These are phyloP conservation scores for Tiphia femorata DNA, from an alignment of 2,888 invertebrate species.

Conservation along the genomic window DNA sequence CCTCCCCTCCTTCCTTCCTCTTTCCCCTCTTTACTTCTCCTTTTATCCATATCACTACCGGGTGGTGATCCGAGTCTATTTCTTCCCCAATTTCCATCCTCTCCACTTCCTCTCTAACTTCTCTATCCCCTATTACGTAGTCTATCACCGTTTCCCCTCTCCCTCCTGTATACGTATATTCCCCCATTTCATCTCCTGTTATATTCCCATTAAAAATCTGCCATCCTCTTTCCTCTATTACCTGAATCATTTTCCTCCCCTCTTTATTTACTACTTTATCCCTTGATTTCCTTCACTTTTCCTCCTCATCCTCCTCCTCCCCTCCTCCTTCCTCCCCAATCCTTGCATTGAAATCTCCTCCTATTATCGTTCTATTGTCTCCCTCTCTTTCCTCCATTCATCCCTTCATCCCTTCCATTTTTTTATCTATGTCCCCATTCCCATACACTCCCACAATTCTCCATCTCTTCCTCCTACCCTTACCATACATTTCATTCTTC, in stretches of 20 bases:
- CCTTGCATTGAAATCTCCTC: slow-evolving; percentile 9
- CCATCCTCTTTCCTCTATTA: neutral
- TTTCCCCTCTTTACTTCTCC: neutral
- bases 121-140: neutral
- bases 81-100: neutral
- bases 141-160: neutral
- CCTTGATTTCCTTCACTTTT: neutral
- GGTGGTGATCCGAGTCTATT: neutral
- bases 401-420: neutral
- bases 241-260: neutral
- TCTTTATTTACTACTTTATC: neutral
- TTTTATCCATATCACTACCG: neutral
- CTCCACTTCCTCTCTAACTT: neutral
- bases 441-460: neutral
- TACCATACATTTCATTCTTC: neutral
- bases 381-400: neutral
- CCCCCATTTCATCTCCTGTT: neutral
- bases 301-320: neutral
- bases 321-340: neutral
- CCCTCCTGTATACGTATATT: neutral
- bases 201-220: neutral
- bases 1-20: neutral
- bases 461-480: neutral
- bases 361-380: slow-evolving; percentile 1
- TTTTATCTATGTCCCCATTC: neutral